These are phyloP conservation scores for Chiroxiphia lanceolata DNA, from an alignment of 2,797 vertebrate species.

Conservation along the genomic window DNA sequence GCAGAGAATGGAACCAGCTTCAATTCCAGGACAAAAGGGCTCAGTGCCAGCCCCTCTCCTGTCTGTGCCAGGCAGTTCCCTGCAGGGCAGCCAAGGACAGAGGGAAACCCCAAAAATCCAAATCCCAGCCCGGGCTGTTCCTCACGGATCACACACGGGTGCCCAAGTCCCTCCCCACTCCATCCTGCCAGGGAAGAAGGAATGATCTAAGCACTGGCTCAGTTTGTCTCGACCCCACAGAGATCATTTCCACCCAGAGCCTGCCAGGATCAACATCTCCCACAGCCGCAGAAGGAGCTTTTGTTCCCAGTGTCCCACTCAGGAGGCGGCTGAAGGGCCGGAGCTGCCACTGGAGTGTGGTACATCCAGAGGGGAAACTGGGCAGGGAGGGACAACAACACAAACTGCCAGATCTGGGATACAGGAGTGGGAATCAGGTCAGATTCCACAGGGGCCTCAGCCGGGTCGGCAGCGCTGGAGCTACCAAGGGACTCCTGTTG, in stretches of 20 bases:
- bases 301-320: neutral
- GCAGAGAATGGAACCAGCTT: neutral
- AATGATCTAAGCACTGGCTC: neutral
- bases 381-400: rapidly evolving
- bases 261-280: neutral
- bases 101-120: neutral
- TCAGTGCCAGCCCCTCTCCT: neutral
- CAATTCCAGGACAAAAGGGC: neutral
- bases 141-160: neutral
- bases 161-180: neutral
- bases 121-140: rapidly evolving
- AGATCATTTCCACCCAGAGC: neutral
- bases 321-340: neutral
- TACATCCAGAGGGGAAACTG: neutral
- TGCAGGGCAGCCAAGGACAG: neutral
- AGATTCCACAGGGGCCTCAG: neutral
- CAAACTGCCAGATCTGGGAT: rapidly evolving
- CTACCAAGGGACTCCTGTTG: rapidly evolving
- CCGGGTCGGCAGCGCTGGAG: rapidly evolving
- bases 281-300: neutral
- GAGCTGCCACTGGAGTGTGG: neutral
- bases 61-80: rapidly evolving
- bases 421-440: neutral
- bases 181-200: neutral
- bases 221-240: neutral